These are phyloP conservation scores for Eutolmus rufibarbis DNA, from an alignment of 2,888 invertebrate genomes.

Conservation along the genomic window DNA sequence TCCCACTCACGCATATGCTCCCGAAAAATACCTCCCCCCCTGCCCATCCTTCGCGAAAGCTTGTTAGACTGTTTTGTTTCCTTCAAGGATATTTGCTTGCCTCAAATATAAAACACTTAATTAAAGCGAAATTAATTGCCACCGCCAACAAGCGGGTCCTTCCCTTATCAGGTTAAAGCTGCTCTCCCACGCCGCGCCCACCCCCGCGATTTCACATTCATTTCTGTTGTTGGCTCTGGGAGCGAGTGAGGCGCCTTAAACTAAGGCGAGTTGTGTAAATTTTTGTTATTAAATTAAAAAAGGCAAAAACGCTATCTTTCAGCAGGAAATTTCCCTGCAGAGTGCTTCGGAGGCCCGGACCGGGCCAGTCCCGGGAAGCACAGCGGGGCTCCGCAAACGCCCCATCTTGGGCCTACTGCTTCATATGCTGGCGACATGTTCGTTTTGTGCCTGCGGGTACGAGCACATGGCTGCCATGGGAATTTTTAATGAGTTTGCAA, in stretches of 20 bases:
- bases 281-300: background rate
- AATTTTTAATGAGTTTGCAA: constrained; percentile 37
- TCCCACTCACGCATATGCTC: background rate
- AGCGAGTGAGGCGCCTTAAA: background rate
- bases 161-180: background rate
- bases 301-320: background rate
- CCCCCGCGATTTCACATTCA: background rate
- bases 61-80: background rate
- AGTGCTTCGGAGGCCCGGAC: background rate
- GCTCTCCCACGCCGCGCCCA: background rate
- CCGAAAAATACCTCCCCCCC: background rate
- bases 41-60: background rate
- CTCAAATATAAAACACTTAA: background rate
- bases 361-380: background rate
- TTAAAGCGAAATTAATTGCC: background rate
- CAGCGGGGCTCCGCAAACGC: background rate
- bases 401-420: background rate
- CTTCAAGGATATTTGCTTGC: background rate
- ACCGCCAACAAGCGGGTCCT: background rate
- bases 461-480: constrained; percentile 2
- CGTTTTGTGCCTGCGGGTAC: constrained; percentile 13
- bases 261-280: background rate
- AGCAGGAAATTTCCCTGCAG: constrained; percentile 7
- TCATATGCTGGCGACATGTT: constrained; percentile 26
- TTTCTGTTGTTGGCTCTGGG: background rate